A percentile compares a stretch with the other conserved stretches of the same genome.
Evolutionary conservation across 2,113 vertebrate species (phyloP).

Genomic region (Ammodytes dubius): DNA sequence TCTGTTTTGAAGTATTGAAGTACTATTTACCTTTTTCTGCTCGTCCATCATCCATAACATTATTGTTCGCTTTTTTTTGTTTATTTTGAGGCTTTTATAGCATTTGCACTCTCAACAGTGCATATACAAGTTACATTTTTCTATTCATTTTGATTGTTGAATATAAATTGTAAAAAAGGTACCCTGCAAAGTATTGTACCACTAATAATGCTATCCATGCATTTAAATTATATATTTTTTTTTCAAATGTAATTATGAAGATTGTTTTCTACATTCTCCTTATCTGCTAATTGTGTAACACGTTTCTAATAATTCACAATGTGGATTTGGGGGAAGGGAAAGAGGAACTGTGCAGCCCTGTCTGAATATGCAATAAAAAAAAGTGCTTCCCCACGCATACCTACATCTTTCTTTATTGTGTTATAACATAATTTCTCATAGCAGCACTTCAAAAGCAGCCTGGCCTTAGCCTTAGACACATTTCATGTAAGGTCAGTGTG

Average conservation of each 20-base stretch:
- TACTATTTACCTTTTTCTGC: not conserved
- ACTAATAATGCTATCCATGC: too few species aligned
- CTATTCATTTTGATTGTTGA: not conserved
- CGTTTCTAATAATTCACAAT: not conserved
- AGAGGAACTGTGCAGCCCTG: too few species aligned
- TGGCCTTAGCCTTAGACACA: not conserved
- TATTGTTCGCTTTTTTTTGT: not conserved
- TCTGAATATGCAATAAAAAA: too few species aligned
- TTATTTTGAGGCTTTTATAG: not conserved
- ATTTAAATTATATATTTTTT: too few species aligned
- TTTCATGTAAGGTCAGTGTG: constrained; percentile 36
- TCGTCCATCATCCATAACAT: not conserved
- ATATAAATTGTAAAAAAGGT: not conserved
- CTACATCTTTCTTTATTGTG: not conserved
- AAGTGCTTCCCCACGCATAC: too few species aligned
- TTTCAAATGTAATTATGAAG: not conserved
- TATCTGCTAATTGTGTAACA: not conserved
- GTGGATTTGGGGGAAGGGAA: not conserved
- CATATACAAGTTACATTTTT: not conserved
- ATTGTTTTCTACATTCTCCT: not conserved
- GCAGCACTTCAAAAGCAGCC: not conserved
- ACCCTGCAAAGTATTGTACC: not conserved
- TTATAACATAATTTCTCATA: not conserved
- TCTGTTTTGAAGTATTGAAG: not conserved
- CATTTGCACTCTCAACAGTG: not conserved